Evolutionary conservation across 1,140 invertebrate genomes (phyloP).

Genomic region (Tetranychus cinnabarinus): DNA sequence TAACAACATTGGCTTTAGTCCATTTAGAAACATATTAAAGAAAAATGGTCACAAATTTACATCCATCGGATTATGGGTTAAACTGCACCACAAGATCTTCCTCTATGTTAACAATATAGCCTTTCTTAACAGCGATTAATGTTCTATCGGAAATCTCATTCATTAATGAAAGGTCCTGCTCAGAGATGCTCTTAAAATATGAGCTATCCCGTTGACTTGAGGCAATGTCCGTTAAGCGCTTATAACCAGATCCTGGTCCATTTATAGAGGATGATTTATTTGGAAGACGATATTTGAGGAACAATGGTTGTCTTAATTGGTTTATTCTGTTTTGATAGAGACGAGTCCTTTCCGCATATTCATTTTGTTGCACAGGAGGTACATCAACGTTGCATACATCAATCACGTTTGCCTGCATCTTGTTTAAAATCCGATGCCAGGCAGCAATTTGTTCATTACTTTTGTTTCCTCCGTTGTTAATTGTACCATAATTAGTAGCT

Average conservation of each 20-base stretch:
- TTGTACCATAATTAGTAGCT: background rate
- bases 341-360: background rate
- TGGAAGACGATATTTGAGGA: background rate
- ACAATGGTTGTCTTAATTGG: background rate
- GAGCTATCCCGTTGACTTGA: background rate
- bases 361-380: background rate
- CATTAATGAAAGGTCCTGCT: background rate
- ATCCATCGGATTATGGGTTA: background rate
- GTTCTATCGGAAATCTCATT: background rate
- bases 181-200: background rate
- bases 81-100: background rate
- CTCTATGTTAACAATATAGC: background rate
- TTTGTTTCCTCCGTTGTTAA: background rate
- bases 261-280: background rate
- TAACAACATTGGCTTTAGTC: no score
- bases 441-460: background rate
- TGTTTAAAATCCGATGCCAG: background rate
- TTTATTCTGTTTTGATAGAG: background rate
- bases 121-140: background rate
- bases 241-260: background rate
- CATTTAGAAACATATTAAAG: no score
- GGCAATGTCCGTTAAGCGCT: background rate
- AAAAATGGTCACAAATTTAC: no score
- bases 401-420: conserved; percentile 2
- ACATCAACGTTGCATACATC: background rate